Evolutionary conservation across 2,888 invertebrate species (phyloP).

Genomic region (Cactoblastis cactorum): DNA sequence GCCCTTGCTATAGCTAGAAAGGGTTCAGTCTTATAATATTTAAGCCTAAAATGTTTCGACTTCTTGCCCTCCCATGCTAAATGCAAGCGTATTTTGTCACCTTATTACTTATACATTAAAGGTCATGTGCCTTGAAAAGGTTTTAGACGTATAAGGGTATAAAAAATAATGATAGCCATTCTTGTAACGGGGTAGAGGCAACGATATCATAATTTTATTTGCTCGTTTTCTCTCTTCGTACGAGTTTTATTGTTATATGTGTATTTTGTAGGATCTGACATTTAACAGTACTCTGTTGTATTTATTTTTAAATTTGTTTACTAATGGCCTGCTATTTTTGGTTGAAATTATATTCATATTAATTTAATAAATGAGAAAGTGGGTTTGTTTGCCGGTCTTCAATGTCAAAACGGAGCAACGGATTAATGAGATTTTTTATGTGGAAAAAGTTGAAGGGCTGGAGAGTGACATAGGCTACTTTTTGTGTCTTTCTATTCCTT

Average conservation of each 20-base stretch:
- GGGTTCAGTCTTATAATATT: background rate
- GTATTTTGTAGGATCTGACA: background rate
- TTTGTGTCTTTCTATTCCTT: no score
- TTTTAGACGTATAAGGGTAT: constrained; percentile 4
- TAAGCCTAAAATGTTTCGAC: background rate
- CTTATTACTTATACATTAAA: background rate
- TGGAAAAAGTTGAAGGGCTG: no score
- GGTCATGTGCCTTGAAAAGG: background rate
- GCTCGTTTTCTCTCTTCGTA: background rate
- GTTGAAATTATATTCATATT: no score
- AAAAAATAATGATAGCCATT: constrained; percentile 1
- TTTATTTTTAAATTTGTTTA: background rate
- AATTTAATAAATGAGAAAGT: no score
- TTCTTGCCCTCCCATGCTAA: background rate
- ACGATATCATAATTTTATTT: constrained; percentile 6
- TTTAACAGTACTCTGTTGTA: background rate
- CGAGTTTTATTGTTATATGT: background rate
- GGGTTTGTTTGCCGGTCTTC: no score
- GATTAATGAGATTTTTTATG: no score
- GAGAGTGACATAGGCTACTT: no score
- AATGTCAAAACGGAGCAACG: no score
- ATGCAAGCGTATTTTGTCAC: background rate
- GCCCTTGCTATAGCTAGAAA: background rate
- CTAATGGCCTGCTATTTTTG: no score
- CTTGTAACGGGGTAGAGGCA: background rate